A percentile compares a stretch with the other conserved stretches of the same genome.
phyloP scores from a whole-genome alignment of 1,140 invertebrate genomes.

The Camponotus pennsylvanicus region DNA sequence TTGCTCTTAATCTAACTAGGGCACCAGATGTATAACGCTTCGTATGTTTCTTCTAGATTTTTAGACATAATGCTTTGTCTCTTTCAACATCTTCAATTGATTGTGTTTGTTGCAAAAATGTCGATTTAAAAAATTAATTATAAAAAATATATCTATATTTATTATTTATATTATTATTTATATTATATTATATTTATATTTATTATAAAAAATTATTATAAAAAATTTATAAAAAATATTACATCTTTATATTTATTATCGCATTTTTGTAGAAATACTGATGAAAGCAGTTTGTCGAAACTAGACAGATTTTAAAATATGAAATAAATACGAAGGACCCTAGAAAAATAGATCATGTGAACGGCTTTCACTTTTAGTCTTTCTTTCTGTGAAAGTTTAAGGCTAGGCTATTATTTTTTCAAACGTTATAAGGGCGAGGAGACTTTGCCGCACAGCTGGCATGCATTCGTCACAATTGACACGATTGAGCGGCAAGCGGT shows the following conservation, averaged over 20 bases:
- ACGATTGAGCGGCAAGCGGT: conserved; percentile 80
- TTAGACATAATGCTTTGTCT: neutral
- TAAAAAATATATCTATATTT: neutral
- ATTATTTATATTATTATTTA: too few species aligned
- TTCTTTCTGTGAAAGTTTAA: too few species aligned
- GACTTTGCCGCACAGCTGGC: conserved; percentile 57
- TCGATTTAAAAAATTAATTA: neutral
- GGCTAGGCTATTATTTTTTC: neutral
- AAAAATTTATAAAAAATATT: too few species aligned
- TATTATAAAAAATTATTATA: too few species aligned
- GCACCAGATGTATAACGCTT: conserved; percentile 25
- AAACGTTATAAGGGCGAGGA: neutral
- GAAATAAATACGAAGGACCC: neutral
- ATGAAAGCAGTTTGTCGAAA: too few species aligned
- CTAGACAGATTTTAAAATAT: too few species aligned
- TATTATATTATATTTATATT: too few species aligned
- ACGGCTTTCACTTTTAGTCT: neutral
- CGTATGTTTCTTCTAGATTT: conserved; percentile 10
- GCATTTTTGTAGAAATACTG: too few species aligned
- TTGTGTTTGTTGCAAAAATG: neutral
- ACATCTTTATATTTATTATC: neutral
- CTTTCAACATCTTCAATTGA: neutral
- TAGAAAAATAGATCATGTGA: neutral
- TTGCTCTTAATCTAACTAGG: conserved; percentile 59
- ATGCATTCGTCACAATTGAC: conserved; percentile 82